Percentiles rank a stretch among this genome's conserved stretches.
Evolutionary conservation across 2,888 invertebrate genomes (phyloP).

Genomic region (Drosophila limbata): DNA sequence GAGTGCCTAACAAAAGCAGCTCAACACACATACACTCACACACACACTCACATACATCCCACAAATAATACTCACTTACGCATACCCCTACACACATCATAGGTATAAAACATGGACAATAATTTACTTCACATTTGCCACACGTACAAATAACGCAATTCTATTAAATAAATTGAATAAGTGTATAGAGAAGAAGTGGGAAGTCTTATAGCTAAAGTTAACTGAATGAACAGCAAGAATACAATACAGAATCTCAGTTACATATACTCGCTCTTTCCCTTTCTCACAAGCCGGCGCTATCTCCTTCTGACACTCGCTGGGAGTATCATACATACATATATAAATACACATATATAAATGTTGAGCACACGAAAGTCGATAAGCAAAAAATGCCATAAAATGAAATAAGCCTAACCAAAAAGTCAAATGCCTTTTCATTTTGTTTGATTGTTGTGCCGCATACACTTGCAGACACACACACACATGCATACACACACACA

Average conservation of each 20-base stretch:
- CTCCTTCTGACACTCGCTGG: slow-evolving; percentile 16
- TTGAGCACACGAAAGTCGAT: slow-evolving; percentile 58
- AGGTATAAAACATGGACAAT: slow-evolving; percentile 35
- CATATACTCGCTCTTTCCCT: slow-evolving; percentile 3
- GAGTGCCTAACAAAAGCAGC: background rate
- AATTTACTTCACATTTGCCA: slow-evolving; percentile 57
- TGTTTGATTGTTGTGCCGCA: slow-evolving; percentile 55
- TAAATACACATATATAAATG: slow-evolving; percentile 6
- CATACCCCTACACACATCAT: slow-evolving; percentile 4
- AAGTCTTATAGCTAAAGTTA: slow-evolving; percentile 34
- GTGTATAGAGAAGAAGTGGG: slow-evolving; percentile 39
- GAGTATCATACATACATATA: slow-evolving; percentile 15
- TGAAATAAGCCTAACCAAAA: slow-evolving; percentile 69
- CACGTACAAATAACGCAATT: slow-evolving; percentile 64
- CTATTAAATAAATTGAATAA: slow-evolving; percentile 78
- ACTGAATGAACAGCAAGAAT: slow-evolving; percentile 20
- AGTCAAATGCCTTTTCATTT: slow-evolving; percentile 73
- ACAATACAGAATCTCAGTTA: slow-evolving; percentile 57
- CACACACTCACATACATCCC: slow-evolving; percentile 6
- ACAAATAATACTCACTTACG: slow-evolving; percentile 4
- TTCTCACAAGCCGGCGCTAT: background rate
- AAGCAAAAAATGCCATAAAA: slow-evolving; percentile 65
- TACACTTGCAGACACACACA: slow-evolving; percentile 14
- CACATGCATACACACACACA: background rate
- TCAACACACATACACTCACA: background rate